Base-by-base conservation (phyloP, 1,140 invertebrate genomes). In the Eupristina koningsbergeri region DNA sequence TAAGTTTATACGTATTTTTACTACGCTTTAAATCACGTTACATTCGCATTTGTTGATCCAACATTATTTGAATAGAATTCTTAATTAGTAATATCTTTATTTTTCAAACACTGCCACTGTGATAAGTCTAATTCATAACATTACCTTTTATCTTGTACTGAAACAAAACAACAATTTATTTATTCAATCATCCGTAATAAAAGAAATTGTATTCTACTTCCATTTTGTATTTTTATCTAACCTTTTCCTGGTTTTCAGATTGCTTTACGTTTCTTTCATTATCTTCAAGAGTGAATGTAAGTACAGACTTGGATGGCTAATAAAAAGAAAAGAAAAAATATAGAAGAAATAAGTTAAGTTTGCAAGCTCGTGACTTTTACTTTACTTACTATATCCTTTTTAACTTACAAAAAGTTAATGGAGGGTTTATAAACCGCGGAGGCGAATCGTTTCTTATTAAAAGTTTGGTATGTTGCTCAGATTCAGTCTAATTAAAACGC, bases 371-470 rank as follows among this genome's bases (percentile, higher is more conserved):
- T 39, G 81, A 84, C 74, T 83, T 77, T 77, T 82, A 76, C 74
- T 69, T 83, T 58, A 75, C 80, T 81, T 31, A 31, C 47, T 69
- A 26, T 71, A 17, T 31, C 45, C 39, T 69, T 36, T 77, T 47
- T 71, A 69, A 83, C 41, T 64, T 47, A 39, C 22, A 47, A 79
- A 83, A 83, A 84, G 82, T 84, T 84, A 84, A 84, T 74, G 50
- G 50, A 63, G 63, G 50, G 41, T 84, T 80, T 84, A 73, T 79
- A 79, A 84, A 79, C 53, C 75, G 26, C 76, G 61, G n/a, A 34
- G 41, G 74, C n/a, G 31, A 80, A 26, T 85, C 79, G 36, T 85
- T 85, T 85, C 84, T 81, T 81, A 81, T 85, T 85, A 81, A 85
- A 85, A 85, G 73, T 85, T 85, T 77, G 7, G 69, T 58, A 26